Conservation (phyloP, 1,140 invertebrate genomes). For the Trichonephila inaurata region DNA sequence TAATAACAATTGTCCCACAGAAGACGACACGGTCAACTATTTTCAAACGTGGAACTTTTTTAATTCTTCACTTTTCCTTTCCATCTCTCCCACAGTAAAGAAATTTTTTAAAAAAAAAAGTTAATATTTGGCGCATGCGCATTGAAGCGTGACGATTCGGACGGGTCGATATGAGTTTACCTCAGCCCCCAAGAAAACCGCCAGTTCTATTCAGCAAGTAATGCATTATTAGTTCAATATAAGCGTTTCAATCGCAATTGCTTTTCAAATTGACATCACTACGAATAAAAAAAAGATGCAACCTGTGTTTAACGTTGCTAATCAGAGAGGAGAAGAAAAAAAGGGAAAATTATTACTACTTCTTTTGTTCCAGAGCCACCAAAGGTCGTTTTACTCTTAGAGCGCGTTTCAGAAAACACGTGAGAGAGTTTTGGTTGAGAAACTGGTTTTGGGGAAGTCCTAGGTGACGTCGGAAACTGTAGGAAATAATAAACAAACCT, state of each 20-base stretch:
- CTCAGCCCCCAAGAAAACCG: background rate
- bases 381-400: background rate
- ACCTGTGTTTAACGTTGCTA: background rate
- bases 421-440: background rate
- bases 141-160: background rate
- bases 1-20: background rate
- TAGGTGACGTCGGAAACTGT: background rate
- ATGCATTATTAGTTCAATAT: background rate
- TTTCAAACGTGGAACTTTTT: background rate
- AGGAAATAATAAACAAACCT: conserved; percentile 5
- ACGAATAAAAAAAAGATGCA: background rate
- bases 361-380: background rate
- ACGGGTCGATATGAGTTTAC: background rate
- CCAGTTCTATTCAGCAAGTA: background rate
- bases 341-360: background rate
- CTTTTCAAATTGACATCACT: background rate
- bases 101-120: background rate
- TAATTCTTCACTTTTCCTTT: background rate
- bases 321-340: too few species aligned
- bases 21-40: background rate
- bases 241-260: background rate
- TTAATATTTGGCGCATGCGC: background rate
- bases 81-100: background rate
- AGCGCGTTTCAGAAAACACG: background rate
- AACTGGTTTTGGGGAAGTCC: conserved; percentile 15